Conservation (phyloP, 2,113 vertebrate genomes). For the Pipa parva region DNA sequence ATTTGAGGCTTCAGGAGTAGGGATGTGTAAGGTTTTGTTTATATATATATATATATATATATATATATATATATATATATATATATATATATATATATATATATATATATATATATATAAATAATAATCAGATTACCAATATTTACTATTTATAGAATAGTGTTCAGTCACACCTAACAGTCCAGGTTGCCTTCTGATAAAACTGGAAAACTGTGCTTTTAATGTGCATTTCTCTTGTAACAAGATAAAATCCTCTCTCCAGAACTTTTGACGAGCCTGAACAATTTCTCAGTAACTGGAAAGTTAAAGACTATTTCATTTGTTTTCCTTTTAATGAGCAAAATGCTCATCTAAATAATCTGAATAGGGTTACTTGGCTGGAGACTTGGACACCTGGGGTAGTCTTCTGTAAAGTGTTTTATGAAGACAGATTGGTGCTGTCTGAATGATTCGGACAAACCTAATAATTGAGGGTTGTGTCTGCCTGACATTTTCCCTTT, state of each 20-base stretch:
- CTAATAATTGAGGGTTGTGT: constrained; percentile 12
- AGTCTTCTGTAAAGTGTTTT: constrained; percentile 13
- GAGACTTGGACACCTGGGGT: constrained; percentile 26
- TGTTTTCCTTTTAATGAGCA: constrained; percentile 36
- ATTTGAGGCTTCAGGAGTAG: neutral
- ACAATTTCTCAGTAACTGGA: constrained; percentile 30
- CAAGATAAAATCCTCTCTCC: constrained; percentile 42
- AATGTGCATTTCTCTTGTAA: constrained; percentile 51
- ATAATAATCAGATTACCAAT: too few species aligned
- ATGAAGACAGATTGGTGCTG: constrained; percentile 26
- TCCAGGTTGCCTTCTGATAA: constrained; percentile 18
- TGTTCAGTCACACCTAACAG: constrained; percentile 45
- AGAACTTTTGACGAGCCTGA: constrained; percentile 43
- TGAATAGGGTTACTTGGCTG: constrained; percentile 36
- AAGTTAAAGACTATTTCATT: constrained; percentile 30
- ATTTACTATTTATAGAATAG: too few species aligned
- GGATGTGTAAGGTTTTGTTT: constrained; percentile 4
- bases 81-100: too few species aligned
- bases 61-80: too few species aligned
- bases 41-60: neutral
- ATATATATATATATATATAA: too few species aligned
- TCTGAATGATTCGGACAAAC: constrained; percentile 24
- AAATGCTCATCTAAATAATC: constrained; percentile 31
- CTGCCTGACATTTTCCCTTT: constrained; percentile 22
- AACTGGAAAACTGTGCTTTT: constrained; percentile 15